These are phyloP conservation scores for Machaerirhynchus nigripectus DNA, from an alignment of 2,113 vertebrate species.

Conservation along the genomic window DNA sequence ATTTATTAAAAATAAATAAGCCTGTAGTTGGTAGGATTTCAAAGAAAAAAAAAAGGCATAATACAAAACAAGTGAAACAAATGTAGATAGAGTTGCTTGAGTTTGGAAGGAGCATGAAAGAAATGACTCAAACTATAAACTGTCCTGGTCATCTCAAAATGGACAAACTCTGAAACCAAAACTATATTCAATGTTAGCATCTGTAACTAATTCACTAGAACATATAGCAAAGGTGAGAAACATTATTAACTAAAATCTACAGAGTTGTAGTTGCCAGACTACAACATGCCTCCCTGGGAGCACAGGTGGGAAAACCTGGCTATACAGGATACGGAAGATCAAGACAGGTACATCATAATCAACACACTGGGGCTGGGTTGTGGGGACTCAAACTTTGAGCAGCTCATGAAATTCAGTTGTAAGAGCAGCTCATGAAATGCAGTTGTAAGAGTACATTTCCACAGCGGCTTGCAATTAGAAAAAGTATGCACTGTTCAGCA, in stretches of 20 bases:
- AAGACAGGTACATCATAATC: neutral
- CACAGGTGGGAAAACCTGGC: neutral
- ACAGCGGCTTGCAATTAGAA: neutral
- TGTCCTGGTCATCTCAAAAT: neutral
- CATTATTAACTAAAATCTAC: neutral
- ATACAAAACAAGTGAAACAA: neutral
- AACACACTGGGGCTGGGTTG: neutral
- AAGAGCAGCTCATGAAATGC: neutral
- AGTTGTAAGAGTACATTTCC: neutral
- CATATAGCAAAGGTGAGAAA: neutral
- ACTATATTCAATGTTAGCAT: neutral
- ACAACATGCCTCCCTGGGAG: neutral
- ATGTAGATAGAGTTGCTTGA: neutral
- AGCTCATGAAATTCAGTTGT: neutral
- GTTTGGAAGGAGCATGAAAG: neutral
- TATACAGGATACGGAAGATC: accelerated
- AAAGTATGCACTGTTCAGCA: neutral
- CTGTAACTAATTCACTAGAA: neutral
- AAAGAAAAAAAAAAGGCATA: neutral
- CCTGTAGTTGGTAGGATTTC: neutral
- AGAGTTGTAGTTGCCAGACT: neutral
- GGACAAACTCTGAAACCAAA: neutral
- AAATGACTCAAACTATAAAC: neutral
- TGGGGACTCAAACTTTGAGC: neutral
- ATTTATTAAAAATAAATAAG: neutral